These are phyloP conservation scores for Hyperoodon ampullatus DNA, from an alignment of 2,113 vertebrate genomes.

Conservation along the genomic window DNA sequence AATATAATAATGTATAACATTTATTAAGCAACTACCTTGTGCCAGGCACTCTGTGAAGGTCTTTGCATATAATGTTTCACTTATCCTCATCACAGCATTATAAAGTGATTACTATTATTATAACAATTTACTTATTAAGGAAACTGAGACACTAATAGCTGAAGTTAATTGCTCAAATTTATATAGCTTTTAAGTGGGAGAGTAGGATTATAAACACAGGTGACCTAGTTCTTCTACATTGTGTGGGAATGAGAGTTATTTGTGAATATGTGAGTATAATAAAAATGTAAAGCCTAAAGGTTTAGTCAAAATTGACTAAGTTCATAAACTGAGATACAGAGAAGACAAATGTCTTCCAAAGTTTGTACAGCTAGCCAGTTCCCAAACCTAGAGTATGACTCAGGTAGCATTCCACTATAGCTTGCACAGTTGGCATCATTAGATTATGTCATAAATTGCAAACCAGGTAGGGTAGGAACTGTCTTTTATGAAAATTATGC, in stretches of 20 bases:
- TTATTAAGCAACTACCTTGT: neutral
- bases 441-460: neutral
- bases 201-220: neutral
- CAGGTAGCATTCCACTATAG: neutral
- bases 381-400: neutral
- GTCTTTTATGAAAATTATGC: neutral
- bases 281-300: neutral
- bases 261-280: neutral
- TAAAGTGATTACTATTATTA: neutral
- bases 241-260: neutral
- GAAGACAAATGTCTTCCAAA: neutral
- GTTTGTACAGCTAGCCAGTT: neutral
- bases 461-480: neutral
- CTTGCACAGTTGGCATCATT: neutral
- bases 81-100: neutral
- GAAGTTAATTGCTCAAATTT: neutral
- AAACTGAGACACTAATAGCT: neutral
- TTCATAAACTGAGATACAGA: neutral
- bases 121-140: neutral
- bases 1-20: neutral
- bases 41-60: neutral
- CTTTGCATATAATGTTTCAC: neutral
- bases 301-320: neutral
- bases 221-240: neutral
- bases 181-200: neutral